Conservation (phyloP, 2,888 invertebrate genomes). For the Alsophila aescularia region DNA sequence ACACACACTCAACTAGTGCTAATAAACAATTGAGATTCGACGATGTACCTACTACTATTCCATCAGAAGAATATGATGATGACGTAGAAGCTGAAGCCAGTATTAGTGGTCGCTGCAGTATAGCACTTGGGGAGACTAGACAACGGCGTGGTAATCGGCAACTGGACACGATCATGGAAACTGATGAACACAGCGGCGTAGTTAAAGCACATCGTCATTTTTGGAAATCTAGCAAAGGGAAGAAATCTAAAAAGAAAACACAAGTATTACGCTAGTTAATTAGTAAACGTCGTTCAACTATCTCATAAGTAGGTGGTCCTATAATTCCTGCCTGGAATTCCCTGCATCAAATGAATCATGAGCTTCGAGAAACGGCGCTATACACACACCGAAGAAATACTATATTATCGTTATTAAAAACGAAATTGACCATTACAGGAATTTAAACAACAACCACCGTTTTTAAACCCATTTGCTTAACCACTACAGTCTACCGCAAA, state of each 20-base stretch:
- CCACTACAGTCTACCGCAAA: no score
- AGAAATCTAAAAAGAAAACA: slow-evolving; percentile 52
- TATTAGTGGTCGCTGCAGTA: slow-evolving; percentile 26
- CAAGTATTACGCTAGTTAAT: slow-evolving; percentile 31
- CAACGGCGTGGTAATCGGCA: slow-evolving; percentile 20
- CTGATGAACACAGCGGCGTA: slow-evolving; percentile 39
- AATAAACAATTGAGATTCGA: slow-evolving; percentile 64
- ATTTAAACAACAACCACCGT: no score
- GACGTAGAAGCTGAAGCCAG: slow-evolving; percentile 20
- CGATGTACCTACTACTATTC: slow-evolving; percentile 53
- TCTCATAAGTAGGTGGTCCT: no score
- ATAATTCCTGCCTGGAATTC: no score
- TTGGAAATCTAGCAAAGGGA: slow-evolving; percentile 49
- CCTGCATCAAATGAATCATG: no score
- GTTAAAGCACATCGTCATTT: slow-evolving; percentile 57
- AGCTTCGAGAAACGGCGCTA: no score
- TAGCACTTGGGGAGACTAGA: slow-evolving; percentile 27
- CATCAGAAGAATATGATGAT: slow-evolving; percentile 34
- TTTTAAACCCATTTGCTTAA: no score
- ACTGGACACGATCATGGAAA: slow-evolving; percentile 37
- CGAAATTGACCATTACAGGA: no score
- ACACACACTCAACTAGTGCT: slow-evolving; percentile 5
- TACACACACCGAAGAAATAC: no score
- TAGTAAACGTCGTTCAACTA: no score
- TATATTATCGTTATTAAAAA: no score